Evolutionary conservation across 2,888 invertebrate genomes (phyloP), one percentile per base, ranked within the genome.

Genomic region (Stenodera caucasica): DNA sequence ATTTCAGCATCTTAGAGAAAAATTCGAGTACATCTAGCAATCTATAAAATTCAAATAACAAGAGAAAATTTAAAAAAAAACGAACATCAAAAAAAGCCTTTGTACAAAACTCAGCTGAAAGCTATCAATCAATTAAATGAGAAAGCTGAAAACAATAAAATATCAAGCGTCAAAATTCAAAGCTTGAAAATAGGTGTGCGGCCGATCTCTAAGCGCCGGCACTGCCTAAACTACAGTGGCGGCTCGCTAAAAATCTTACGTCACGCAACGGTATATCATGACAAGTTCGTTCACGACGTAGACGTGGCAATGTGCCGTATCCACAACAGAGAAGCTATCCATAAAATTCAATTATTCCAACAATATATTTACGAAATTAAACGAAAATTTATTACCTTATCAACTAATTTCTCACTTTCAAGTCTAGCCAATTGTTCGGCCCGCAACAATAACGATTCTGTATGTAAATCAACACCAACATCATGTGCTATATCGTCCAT

Each of bases 401-500:
- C 92, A 14, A 90, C 90, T 60, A 93, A 84, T 78, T 91, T 90
- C 79, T 92, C 92, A 73, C 88, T 89, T 81, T 94, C 93, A 53
- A 91, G 83, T 71, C 90, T 84, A 26, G 90, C 86, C 60, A 94
- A 82, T 77, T 95, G 94, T 78, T 96, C 93, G 2, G 93, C 93
- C 45, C 95, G 85, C 62, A 93, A 88, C 58, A 95, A 81, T 61
- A 96, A 83, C 52, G 92, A 90, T 74, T 96, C 95, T 0, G 92
- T 89, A 74, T 90, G 90, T 74, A 92, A 84, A 76, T 93, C 92
- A 61, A 92, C 84, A 8, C 92, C 92, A 65, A 91, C 84, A 78
- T 93, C 92, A 72, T 88, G 85, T 26, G 90, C 89, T 72, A 93
- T 86, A 79, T 91, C 90, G 75, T 93, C 92, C 87, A 93, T 89